Percentiles rank a stretch among this genome's conserved stretches.
Conservation (phyloP, 2,888 invertebrate species). For the Matsumyia berberina region DNA sequence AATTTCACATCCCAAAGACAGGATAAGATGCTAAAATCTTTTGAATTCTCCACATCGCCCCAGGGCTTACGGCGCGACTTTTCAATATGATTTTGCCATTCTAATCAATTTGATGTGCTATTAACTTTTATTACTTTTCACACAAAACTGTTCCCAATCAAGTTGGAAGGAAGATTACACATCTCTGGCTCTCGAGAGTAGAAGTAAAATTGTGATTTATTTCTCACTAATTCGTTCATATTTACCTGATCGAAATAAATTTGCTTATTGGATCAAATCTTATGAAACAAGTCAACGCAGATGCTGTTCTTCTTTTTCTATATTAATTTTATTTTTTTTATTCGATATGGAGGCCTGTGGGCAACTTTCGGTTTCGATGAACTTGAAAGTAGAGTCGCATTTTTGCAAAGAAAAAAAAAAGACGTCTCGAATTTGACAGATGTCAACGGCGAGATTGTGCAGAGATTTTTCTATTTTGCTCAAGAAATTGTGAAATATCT, state of each 20-base stretch:
- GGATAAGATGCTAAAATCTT: no score
- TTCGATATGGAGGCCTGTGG: neutral
- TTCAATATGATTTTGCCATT: neutral
- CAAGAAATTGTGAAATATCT: neutral
- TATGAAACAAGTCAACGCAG: neutral
- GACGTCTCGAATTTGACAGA: slow-evolving; percentile 31
- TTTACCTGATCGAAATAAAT: slow-evolving; percentile 16
- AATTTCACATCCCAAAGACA: no score
- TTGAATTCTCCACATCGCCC: no score
- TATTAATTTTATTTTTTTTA: neutral
- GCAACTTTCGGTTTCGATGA: slow-evolving; percentile 35
- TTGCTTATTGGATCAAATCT: neutral
- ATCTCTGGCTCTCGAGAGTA: neutral
- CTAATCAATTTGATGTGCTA: neutral
- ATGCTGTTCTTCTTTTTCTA: neutral
- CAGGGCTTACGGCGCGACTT: neutral
- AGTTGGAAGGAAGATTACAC: neutral
- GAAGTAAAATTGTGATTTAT: neutral
- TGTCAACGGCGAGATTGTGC: slow-evolving; percentile 22
- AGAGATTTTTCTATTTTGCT: slow-evolving; percentile 11
- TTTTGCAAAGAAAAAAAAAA: slow-evolving; percentile 20
- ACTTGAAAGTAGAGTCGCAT: slow-evolving; percentile 37
- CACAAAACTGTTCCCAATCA: neutral
- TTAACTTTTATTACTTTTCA: neutral
- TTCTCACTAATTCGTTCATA: neutral